phyloP scores from a whole-genome alignment of 2,113 vertebrate genomes.

The Bubo bubo region DNA sequence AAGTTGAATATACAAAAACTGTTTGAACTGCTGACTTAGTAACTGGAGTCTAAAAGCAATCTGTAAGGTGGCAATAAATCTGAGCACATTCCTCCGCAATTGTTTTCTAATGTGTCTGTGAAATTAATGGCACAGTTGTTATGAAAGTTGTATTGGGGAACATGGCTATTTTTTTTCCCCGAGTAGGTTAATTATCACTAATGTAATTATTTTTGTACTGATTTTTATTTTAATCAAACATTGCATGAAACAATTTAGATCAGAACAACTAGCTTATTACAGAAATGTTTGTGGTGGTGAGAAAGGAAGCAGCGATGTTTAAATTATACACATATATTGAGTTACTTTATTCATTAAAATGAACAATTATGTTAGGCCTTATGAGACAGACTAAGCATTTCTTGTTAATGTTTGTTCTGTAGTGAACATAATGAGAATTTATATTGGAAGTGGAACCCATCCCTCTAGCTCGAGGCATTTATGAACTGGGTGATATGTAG shows the following conservation, averaged over 20 bases:
- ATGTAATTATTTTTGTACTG: slow-evolving; percentile 71
- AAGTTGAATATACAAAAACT: slow-evolving; percentile 37
- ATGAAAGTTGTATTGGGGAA: slow-evolving; percentile 6
- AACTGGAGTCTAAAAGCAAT: slow-evolving; percentile 46
- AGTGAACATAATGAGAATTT: background rate
- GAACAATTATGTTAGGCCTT: slow-evolving; percentile 13
- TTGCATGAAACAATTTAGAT: slow-evolving; percentile 64
- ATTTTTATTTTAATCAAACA: slow-evolving; percentile 76
- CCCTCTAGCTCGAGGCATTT: background rate
- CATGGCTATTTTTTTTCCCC: slow-evolving; percentile 36
- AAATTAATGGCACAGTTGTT: slow-evolving; percentile 40
- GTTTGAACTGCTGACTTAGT: slow-evolving; percentile 62
- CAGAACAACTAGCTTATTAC: slow-evolving; percentile 66
- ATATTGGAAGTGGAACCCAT: background rate
- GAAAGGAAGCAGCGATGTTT: background rate
- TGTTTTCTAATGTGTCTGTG: background rate
- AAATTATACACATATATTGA: slow-evolving; percentile 6
- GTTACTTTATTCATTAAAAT: slow-evolving; percentile 66
- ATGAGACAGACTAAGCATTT: background rate
- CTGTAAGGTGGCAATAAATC: slow-evolving; percentile 45
- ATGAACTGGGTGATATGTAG: fast-evolving
- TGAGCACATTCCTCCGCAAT: background rate
- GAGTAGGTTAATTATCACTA: slow-evolving; percentile 72
- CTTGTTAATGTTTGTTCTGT: slow-evolving; percentile 4
- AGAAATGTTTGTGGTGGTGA: slow-evolving; percentile 43